Evolutionary conservation across 2,113 vertebrate genomes (phyloP).

Genomic region (Hemichromis elongatus): DNA sequence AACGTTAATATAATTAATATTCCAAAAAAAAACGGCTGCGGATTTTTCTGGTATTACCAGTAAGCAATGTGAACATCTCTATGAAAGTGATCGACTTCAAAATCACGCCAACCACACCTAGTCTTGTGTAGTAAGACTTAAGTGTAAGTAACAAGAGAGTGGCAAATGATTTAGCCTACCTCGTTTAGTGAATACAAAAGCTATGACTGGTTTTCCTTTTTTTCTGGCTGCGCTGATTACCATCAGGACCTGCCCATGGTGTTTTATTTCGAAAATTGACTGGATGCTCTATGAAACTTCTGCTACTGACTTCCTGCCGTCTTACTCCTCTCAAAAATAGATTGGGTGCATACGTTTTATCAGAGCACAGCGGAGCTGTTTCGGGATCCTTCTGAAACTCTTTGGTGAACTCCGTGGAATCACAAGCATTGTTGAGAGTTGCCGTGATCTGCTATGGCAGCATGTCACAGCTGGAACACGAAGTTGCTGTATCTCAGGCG

Average conservation of each 20-base stretch:
- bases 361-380: not conserved
- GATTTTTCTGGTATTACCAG: not conserved
- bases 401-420: not conserved
- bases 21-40: not conserved
- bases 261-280: not conserved
- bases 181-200: no score
- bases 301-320: not conserved
- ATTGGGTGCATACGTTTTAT: not conserved
- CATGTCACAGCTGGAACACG: not conserved
- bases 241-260: not conserved
- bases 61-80: not conserved
- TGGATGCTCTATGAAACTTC: not conserved
- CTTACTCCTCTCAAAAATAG: not conserved
- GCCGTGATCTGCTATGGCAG: not conserved
- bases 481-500: not conserved
- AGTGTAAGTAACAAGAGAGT: no score
- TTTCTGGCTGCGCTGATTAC: not conserved
- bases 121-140: not conserved
- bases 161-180: no score
- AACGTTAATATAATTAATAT: not conserved
- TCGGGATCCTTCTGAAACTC: not conserved
- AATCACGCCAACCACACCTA: not conserved
- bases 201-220: not conserved
- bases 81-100: not conserved
- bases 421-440: not conserved